Evolutionary conservation across 2,888 invertebrate genomes (phyloP), one percentile per base, ranked within the genome.

Genomic region (Tenthredo scrophulariae): DNA sequence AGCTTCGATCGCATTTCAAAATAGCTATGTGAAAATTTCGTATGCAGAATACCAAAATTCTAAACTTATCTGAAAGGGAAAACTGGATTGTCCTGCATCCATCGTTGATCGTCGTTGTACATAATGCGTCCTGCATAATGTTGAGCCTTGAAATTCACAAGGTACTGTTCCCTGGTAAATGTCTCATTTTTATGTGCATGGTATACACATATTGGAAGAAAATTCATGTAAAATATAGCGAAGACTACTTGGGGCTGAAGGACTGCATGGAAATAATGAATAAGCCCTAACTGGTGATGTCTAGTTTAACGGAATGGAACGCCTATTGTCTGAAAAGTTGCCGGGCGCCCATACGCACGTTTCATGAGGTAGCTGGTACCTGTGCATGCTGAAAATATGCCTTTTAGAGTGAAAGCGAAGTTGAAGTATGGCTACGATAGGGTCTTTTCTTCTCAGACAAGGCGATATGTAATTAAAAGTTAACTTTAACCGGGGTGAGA

Each of bases 261-360:
- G 15, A 54, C 40, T 77, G 77, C 77, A 54, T 29, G 77, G 33
- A 29, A 54, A 77, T 77, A 77, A 77, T 54, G 50, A 77, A 77
- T 77, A 33, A 77, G 4, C 33, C 77, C 18, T 29, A 77, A 7
- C 54, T 54, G 77, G 72, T 43, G n/a, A 22, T n/a, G 43, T 74
- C 43, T 33, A 18, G 29, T 29, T 50, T 4, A 46, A 77, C 77
- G 29, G 33, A 54, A 54, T 29, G 50, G 33, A 77, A 77, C 46
- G 54, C n/a, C 77, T 54, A 77, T 77, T 77, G 77, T 77, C n/a
- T 77, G 77, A 46, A 77, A 77, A 54, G 77, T 29, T 77, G 54
- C 77, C 77, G 54, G 33, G 77, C 46, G 29, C 15, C 33, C 50
- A 54, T 13, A 77, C 50, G 50, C 33, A 77, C 54, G 29, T 54